phyloP scores from a whole-genome alignment of 2,797 vertebrate species.

The Mico argentatus region DNA sequence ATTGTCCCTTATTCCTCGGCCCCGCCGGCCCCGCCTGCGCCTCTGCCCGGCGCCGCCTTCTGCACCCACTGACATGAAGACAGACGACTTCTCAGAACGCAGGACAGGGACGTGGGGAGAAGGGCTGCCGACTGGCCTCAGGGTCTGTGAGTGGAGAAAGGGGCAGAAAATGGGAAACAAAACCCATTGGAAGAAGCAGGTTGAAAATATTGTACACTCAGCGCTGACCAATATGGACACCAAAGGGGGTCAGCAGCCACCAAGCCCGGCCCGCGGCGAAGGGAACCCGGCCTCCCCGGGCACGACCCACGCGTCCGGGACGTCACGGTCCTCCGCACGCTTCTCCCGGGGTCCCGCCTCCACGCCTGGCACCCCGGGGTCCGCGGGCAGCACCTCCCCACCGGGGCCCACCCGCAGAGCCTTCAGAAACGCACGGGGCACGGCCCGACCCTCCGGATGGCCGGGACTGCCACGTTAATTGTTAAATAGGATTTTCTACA shows the following conservation, averaged over 20 bases:
- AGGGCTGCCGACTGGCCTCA: conserved; percentile 27
- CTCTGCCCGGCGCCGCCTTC: conserved; percentile 34
- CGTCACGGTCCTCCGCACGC: conserved; percentile 82
- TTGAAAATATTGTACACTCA: conserved; percentile 88
- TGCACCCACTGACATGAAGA: conserved; percentile 61
- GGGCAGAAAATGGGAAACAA: neutral
- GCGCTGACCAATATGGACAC: conserved; percentile 87
- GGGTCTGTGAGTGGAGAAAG: neutral
- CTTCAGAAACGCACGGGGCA: conserved; percentile 73
- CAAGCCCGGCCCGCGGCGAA: neutral
- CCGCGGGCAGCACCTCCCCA: conserved; percentile 87
- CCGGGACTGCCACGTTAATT: conserved; percentile 92
- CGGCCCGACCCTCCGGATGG: conserved; percentile 85
- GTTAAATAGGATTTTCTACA: conserved; percentile 99
- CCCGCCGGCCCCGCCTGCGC: neutral
- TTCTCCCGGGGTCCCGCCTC: conserved; percentile 86
- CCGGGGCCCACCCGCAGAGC: neutral
- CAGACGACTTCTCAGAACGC: conserved; percentile 68
- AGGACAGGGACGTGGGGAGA: conserved; percentile 55
- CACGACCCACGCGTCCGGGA: conserved; percentile 89
- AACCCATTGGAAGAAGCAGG: conserved; percentile 86
- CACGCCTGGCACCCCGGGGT: conserved; percentile 38
- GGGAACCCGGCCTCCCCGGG: conserved; percentile 85
- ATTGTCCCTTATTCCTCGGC: rapidly evolving
- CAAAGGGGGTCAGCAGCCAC: neutral